These are phyloP conservation scores for Acanthosepion pharaonis DNA, from an alignment of 2,888 invertebrate species.

Conservation along the genomic window DNA sequence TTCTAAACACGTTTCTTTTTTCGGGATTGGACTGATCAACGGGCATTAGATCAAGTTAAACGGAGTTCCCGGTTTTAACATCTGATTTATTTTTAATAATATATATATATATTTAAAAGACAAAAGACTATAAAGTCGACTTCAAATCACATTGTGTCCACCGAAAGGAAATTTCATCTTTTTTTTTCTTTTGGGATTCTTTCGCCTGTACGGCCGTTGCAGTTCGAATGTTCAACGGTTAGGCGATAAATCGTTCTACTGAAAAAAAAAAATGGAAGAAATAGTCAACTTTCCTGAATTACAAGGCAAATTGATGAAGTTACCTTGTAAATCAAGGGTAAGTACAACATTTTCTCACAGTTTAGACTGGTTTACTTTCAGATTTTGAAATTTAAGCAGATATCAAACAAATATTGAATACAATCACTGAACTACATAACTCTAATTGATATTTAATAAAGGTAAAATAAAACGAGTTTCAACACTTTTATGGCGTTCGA, in stretches of 20 bases:
- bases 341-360: background rate
- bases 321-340: constrained; percentile 12
- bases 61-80: background rate
- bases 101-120: background rate
- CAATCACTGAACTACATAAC: too few relatives aligned
- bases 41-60: background rate
- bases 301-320: background rate
- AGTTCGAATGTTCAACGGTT: background rate
- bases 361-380: too few relatives aligned
- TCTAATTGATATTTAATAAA: too few relatives aligned
- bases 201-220: too few relatives aligned
- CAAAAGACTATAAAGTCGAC: background rate
- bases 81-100: too few relatives aligned
- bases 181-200: background rate
- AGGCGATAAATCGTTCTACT: background rate
- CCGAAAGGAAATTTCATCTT: background rate
- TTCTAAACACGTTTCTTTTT: background rate
- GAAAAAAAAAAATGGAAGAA: constrained; percentile 12
- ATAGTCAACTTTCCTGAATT: constrained; percentile 36
- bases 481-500: too few relatives aligned
- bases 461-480: too few relatives aligned
- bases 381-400: too few relatives aligned
- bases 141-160: background rate
- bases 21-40: background rate
- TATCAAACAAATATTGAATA: too few relatives aligned